Evolutionary conservation across 2,113 vertebrate genomes (phyloP).

Genomic region (Camelus dromedarius): DNA sequence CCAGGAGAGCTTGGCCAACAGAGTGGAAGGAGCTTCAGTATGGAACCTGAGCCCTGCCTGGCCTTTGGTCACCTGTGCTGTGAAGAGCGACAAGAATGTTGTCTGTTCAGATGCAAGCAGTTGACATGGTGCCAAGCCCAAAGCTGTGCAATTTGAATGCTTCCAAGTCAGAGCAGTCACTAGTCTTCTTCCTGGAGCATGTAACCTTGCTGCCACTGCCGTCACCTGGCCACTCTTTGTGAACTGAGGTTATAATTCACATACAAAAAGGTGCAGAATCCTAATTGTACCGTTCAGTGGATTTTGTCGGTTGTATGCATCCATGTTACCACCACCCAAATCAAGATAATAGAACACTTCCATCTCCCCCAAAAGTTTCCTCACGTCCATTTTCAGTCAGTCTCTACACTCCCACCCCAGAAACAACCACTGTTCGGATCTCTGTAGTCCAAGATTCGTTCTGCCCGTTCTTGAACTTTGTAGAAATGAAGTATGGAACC

Average conservation of each 20-base stretch:
- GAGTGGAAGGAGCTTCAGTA: not conserved
- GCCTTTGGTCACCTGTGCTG: not conserved
- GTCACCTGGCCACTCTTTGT: not conserved
- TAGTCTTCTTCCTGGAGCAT: not conserved
- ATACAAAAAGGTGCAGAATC: not conserved
- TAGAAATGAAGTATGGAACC: not conserved
- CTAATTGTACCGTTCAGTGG: not conserved
- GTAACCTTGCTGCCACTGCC: not conserved
- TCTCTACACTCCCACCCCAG: not conserved
- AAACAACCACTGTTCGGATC: not conserved
- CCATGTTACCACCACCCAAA: not conserved
- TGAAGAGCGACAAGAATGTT: not conserved
- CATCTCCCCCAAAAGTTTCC: not conserved
- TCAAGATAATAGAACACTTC: not conserved
- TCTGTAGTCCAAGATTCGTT: not conserved
- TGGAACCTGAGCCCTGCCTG: not conserved
- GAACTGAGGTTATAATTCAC: not conserved
- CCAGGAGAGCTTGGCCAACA: rapidly evolving
- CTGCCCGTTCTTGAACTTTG: not conserved
- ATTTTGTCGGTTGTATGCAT: not conserved
- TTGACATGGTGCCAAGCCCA: not conserved
- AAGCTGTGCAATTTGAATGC: not conserved
- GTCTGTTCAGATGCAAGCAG: not conserved
- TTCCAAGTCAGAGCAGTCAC: not conserved
- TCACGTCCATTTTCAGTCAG: not conserved